These are phyloP conservation scores for Hippocampus barbouri DNA, from an alignment of 2,113 vertebrate genomes.

Conservation along the genomic window DNA sequence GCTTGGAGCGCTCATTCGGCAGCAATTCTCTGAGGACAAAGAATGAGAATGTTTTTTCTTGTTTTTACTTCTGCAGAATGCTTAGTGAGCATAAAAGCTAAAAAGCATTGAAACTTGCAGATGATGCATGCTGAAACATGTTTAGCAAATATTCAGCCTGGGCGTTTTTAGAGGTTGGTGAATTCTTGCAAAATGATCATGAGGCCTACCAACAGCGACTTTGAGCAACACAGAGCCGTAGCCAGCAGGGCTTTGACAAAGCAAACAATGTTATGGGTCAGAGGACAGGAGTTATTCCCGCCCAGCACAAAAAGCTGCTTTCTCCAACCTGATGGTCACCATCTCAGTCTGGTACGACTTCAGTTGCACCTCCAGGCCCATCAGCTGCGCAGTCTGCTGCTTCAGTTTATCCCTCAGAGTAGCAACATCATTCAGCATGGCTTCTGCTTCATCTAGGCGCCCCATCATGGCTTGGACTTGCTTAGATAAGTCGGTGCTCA, in stretches of 20 bases:
- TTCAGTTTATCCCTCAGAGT: slow-evolving; percentile 39
- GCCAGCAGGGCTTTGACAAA: slow-evolving; percentile 50
- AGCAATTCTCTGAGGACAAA: slow-evolving; percentile 56
- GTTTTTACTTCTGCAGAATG: not conserved
- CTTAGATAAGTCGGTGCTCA: slow-evolving; percentile 35
- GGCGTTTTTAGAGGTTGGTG: slow-evolving; percentile 29
- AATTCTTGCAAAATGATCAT: slow-evolving; percentile 16
- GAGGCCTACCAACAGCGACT: slow-evolving; percentile 5
- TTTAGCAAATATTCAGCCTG: slow-evolving; percentile 17
- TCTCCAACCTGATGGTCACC: slow-evolving; percentile 50
- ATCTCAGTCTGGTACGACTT: slow-evolving; percentile 45
- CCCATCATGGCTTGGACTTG: slow-evolving; percentile 42
- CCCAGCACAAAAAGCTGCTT: slow-evolving; percentile 14
- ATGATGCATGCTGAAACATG: not conserved
- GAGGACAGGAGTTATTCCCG: slow-evolving; percentile 52
- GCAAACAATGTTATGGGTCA: slow-evolving; percentile 54
- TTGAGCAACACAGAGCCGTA: slow-evolving; percentile 16
- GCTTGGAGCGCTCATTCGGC: slow-evolving; percentile 26
- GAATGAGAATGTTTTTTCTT: not conserved
- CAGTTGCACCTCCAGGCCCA: slow-evolving; percentile 44
- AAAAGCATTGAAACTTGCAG: slow-evolving; percentile 19
- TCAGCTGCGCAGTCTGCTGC: slow-evolving; percentile 42
- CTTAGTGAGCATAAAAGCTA: not conserved
- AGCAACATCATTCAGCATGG: slow-evolving; percentile 37
- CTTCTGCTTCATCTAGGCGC: slow-evolving; percentile 28